phyloP scores from a whole-genome alignment of 2,113 vertebrate species.

The Sylvilagus bachmani region DNA sequence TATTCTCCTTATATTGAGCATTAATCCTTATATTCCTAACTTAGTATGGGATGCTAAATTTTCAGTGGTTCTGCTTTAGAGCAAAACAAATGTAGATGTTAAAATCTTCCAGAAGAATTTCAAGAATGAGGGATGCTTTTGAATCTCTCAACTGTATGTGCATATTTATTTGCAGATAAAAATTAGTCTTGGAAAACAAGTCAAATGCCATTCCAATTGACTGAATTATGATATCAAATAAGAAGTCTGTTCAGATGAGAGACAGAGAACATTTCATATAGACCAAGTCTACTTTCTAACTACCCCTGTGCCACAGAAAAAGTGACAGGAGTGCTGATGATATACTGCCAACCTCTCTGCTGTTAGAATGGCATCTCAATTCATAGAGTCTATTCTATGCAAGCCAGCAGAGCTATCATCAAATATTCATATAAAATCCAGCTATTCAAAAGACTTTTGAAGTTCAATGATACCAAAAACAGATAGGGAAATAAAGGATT shows the following conservation, averaged over 20 bases:
- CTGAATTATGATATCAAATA: conserved; percentile 56
- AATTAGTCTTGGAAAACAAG: conserved; percentile 46
- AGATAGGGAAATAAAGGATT: conserved; percentile 85
- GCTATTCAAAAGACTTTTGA: conserved; percentile 40
- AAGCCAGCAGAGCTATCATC: not conserved
- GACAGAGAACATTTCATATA: conserved; percentile 4
- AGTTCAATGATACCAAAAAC: conserved; percentile 83
- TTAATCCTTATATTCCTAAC: conserved; percentile 70
- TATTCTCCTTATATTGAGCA: conserved; percentile 61
- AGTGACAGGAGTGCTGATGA: not conserved
- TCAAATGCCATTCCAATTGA: not conserved
- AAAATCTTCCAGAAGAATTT: conserved; percentile 57
- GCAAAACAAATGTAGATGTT: conserved; percentile 30
- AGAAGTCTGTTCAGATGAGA: conserved; percentile 20
- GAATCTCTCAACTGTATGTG: not conserved
- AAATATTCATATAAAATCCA: conserved; percentile 42
- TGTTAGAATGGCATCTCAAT: conserved; percentile 17
- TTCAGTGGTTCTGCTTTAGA: not conserved
- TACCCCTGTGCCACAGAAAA: not conserved
- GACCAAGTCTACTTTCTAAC: not conserved
- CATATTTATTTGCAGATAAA: conserved; percentile 62
- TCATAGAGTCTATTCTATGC: not conserved
- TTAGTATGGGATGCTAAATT: conserved; percentile 6
- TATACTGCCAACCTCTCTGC: not conserved
- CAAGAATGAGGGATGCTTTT: not conserved